Base-by-base conservation (phyloP, 2,888 invertebrate species). In the Cetonia aurata region DNA sequence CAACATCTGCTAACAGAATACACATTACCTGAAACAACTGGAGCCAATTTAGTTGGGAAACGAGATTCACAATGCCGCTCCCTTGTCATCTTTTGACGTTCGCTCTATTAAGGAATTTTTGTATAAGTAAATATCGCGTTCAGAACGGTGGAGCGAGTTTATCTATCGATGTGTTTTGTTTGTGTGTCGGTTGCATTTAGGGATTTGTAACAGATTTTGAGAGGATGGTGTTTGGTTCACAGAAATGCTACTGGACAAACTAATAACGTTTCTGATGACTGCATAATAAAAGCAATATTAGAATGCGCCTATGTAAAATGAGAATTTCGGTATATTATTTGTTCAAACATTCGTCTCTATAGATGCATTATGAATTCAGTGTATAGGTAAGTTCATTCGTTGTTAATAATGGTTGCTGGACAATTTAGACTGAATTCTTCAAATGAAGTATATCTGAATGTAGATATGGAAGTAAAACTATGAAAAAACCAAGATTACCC, bases 1-100 rank as follows among this genome's bases (percentile, higher is more conserved):
- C 70, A 73, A 72, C 79, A 78, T 79, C 80, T 78, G 78, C 77
- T 71, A 71, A 72, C 75, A 75, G 73, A 77, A 77, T 72, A 67
- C 73, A 70, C 74, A 77, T 78, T 81, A 79, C 80, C 80, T 82
- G 80, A 82, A 81, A 82, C 81, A 82, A 82, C 80, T 82, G 82
- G 77, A 77, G 82, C 82, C 81, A 82, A 82, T 82, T 82, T 81
- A 69, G 74, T 74, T 75, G 77, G 78, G 79, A 76, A 77, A 73
- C 73, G 73, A 67, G 67, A 69, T 72, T 70, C 74, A 74, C 75
- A 74, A 73, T 75, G 72, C 42, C 70, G 73, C 77, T 74, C 80
- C n/a, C 78, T 77, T 79, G 77, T 80, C 79, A 79, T 71, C 72
- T 75, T 65, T 77, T 79, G 79, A 78, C 79, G 77, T 73, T 73